These are phyloP conservation scores for Cephus runcator DNA, from an alignment of 2,888 invertebrate genomes.

Conservation along the genomic window DNA sequence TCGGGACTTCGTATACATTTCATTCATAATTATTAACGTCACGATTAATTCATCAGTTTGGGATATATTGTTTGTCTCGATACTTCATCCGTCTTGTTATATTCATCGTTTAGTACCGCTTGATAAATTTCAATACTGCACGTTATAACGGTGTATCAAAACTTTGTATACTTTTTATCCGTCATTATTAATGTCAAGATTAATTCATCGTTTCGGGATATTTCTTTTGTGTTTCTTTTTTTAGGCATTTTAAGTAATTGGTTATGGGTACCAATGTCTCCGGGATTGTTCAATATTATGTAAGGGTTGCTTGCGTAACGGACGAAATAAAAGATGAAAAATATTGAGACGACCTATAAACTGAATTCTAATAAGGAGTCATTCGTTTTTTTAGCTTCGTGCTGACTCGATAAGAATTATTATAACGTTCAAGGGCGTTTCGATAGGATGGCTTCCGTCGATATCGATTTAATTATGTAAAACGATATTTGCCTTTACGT, in stretches of 20 bases:
- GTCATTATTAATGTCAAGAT: not conserved
- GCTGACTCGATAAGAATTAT: not conserved
- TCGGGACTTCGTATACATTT: no score
- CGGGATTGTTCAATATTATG: not conserved
- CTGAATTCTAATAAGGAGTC: slow-evolving; percentile 5
- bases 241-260: not conserved
- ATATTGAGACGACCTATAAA: slow-evolving; percentile 8
- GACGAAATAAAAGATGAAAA: slow-evolving; percentile 16
- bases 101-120: not conserved
- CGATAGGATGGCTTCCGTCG: not conserved
- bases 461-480: slow-evolving; percentile 13
- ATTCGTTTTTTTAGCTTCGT: not conserved
- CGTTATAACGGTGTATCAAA: not conserved
- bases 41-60: no score
- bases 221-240: not conserved
- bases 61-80: not conserved
- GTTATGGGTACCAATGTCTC: not conserved
- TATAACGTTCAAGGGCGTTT: not conserved
- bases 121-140: not conserved
- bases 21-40: no score
- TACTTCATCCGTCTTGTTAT: no score
- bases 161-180: not conserved
- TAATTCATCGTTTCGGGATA: not conserved
- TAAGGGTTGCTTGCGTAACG: not conserved
- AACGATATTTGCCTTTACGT: not conserved